Evolutionary conservation across 2,888 invertebrate genomes (phyloP).

Genomic region (Stenotaenia linearis): DNA sequence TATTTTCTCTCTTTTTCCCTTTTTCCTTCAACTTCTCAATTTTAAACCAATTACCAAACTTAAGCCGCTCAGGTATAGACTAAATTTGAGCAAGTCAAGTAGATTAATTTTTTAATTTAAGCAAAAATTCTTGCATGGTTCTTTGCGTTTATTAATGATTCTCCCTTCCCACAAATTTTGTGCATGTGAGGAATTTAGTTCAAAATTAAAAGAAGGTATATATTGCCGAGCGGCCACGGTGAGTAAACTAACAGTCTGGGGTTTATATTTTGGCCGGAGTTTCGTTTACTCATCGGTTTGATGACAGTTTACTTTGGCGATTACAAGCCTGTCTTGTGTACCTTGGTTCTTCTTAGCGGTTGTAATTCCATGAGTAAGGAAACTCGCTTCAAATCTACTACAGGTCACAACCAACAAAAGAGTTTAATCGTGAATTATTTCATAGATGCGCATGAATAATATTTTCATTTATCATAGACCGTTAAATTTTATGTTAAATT

Average conservation of each 20-base stretch:
- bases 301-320: slow-evolving; percentile 27
- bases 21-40: slow-evolving; percentile 17
- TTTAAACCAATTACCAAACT: slow-evolving; percentile 26
- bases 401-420: not conserved
- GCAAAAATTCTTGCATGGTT: slow-evolving; percentile 14
- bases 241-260: not conserved
- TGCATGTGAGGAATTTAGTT: not conserved
- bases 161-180: not conserved
- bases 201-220: not conserved
- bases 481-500: too few species aligned
- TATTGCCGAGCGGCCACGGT: not conserved
- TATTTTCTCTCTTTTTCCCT: slow-evolving; percentile 6
- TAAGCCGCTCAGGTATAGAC: slow-evolving; percentile 19
- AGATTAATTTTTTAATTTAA: slow-evolving; percentile 26
- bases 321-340: not conserved
- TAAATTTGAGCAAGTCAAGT: not conserved
- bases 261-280: not conserved
- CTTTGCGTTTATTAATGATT: not conserved
- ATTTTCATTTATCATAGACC: too few species aligned
- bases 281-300: slow-evolving; percentile 15
- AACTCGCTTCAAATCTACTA: not conserved
- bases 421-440: not conserved
- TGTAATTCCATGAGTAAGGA: slow-evolving; percentile 5
- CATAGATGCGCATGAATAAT: too few species aligned
- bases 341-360: slow-evolving; percentile 22